A percentile compares a stretch with the other conserved stretches of the same genome.
Evolutionary conservation across 2,113 vertebrate species (phyloP).

Genomic region (Hyperopisus bebe): DNA sequence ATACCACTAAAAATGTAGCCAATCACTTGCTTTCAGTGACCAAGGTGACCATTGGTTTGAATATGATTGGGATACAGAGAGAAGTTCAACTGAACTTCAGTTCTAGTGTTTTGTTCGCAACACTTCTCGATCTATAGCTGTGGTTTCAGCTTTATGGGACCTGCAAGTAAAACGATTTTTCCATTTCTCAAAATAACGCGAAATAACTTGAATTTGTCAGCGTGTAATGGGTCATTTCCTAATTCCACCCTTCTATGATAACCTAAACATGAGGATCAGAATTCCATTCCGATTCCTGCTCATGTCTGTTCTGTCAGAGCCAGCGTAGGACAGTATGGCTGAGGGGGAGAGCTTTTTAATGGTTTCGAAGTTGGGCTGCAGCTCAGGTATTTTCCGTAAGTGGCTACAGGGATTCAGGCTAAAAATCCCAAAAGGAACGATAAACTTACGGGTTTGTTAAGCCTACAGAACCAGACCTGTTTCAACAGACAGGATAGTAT

Average conservation of each 20-base stretch:
- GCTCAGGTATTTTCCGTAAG: neutral
- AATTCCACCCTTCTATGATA: neutral
- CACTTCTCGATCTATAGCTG: neutral
- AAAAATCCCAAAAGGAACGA: neutral
- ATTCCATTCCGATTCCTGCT: neutral
- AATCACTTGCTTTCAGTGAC: neutral
- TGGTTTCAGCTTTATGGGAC: neutral
- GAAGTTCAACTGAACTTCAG: neutral
- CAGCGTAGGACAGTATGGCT: neutral
- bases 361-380: neutral
- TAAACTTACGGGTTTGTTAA: neutral
- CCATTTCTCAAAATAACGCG: neutral
- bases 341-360: neutral
- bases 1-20: neutral
- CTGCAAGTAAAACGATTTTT: neutral
- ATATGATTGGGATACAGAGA: neutral
- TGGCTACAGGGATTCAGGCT: neutral
- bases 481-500: neutral
- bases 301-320: neutral
- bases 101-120: neutral
- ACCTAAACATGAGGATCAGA: neutral
- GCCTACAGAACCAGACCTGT: neutral
- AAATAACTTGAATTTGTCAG: neutral
- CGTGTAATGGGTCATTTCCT: neutral
- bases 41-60: neutral